Conservation (phyloP, 2,797 vertebrate species). For the Phoeniculus purpureus region DNA sequence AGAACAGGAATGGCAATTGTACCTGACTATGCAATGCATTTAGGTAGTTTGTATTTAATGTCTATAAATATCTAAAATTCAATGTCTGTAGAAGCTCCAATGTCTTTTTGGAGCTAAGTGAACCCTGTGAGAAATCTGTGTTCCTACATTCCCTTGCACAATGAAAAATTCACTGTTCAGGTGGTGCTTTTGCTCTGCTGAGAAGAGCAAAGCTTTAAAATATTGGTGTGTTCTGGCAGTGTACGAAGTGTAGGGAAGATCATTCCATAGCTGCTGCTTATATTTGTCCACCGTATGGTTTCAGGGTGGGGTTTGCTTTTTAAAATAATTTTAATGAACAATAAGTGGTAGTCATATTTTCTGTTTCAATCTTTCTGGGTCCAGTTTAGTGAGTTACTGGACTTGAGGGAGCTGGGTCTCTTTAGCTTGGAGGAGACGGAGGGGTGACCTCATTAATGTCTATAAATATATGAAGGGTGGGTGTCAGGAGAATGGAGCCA, state of each 20-base stretch:
- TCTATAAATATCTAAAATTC: neutral
- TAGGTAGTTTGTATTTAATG: constrained; percentile 17
- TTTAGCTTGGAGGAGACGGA: too few species aligned
- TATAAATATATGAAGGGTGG: too few species aligned
- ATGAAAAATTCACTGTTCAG: neutral
- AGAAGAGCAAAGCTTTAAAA: neutral
- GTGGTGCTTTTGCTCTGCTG: accelerated
- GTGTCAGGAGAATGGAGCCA: too few species aligned
- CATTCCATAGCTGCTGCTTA: neutral
- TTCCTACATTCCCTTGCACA: neutral
- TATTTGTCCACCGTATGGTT: neutral
- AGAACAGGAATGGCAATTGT: neutral
- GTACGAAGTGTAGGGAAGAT: neutral
- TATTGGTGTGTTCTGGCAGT: neutral
- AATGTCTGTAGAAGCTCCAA: too few species aligned
- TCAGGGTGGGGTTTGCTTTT: neutral
- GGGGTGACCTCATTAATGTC: too few species aligned
- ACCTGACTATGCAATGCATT: neutral
- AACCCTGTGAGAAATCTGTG: neutral
- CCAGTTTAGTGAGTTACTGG: neutral
- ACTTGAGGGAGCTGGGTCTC: too few species aligned
- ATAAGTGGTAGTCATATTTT: neutral
- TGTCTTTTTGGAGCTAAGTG: constrained; percentile 5
- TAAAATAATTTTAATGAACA: neutral
- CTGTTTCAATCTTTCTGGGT: neutral